A percentile compares a stretch with the other conserved stretches of the same genome.
Evolutionary conservation across 2,888 invertebrate species (phyloP).

Genomic region (Scrobipalpa costella): DNA sequence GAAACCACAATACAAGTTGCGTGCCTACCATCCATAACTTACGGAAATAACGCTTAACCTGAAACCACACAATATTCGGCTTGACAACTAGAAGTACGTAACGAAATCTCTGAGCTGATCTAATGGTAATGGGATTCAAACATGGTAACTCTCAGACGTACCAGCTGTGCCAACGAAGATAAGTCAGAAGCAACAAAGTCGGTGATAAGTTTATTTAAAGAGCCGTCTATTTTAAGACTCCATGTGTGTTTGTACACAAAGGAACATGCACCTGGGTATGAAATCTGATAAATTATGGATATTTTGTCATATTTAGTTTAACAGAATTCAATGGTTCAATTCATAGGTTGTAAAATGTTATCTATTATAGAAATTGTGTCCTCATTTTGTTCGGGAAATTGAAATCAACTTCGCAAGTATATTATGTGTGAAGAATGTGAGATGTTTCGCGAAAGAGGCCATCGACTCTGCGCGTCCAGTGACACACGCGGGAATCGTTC

Average conservation of each 20-base stretch:
- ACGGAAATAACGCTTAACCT: constrained; percentile 22
- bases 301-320: no score
- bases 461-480: constrained; percentile 46
- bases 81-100: constrained; percentile 16
- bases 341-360: no score
- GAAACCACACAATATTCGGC: constrained; percentile 12
- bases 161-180: constrained; percentile 26
- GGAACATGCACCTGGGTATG: no score
- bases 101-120: constrained; percentile 16
- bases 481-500: constrained; percentile 49
- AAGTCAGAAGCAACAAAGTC: constrained; percentile 12
- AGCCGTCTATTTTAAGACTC: not conserved
- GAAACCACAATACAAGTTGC: not conserved
- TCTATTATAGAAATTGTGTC: no score
- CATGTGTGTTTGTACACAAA: not conserved
- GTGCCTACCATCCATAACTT: constrained; percentile 11
- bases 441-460: constrained; percentile 44
- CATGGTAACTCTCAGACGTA: constrained; percentile 11
- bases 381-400: no score
- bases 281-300: not conserved
- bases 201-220: constrained; percentile 16
- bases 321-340: no score
- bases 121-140: constrained; percentile 20
- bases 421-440: not conserved
- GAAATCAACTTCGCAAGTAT: not conserved